Evolutionary conservation across 2,888 invertebrate genomes (phyloP).

Genomic region (Amiota mariae): DNA sequence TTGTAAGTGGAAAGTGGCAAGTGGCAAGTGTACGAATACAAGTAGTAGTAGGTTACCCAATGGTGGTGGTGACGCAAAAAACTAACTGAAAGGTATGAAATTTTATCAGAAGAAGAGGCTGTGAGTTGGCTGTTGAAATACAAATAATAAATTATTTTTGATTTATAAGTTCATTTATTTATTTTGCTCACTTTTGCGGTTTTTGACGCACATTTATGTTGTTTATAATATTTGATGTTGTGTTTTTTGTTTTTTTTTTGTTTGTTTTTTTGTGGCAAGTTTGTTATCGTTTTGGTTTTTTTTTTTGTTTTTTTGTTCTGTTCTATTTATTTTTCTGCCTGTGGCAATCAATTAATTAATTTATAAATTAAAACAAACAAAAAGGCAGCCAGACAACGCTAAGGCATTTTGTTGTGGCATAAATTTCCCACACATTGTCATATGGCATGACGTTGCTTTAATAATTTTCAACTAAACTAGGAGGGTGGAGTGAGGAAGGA

Average conservation of each 20-base stretch:
- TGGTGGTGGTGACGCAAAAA: background rate
- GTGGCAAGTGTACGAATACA: conserved; percentile 40
- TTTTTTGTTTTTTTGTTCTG: background rate
- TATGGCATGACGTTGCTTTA: too few relatives aligned
- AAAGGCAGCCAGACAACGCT: background rate
- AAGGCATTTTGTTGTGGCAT: too few relatives aligned
- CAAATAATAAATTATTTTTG: conserved; percentile 22
- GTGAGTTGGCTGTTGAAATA: too few relatives aligned
- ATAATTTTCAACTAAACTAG: too few relatives aligned
- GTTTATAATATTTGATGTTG: too few relatives aligned
- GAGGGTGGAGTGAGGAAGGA: too few relatives aligned
- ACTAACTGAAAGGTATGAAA: background rate
- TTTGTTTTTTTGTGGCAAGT: too few relatives aligned
- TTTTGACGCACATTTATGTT: background rate
- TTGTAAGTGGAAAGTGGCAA: conserved; percentile 59
- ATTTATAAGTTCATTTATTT: conserved; percentile 25
- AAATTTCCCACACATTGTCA: too few relatives aligned
- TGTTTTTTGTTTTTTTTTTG: too few relatives aligned
- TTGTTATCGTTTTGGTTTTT: background rate
- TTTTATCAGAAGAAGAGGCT: background rate
- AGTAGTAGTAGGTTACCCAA: background rate
- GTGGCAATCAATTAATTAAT: conserved; percentile 59
- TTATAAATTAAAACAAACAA: conserved; percentile 56
- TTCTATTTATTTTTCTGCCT: conserved; percentile 1
- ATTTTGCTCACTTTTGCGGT: conserved; percentile 16